These are phyloP conservation scores for Batillaria attramentaria DNA, from an alignment of 1,140 invertebrate species.

Conservation along the genomic window DNA sequence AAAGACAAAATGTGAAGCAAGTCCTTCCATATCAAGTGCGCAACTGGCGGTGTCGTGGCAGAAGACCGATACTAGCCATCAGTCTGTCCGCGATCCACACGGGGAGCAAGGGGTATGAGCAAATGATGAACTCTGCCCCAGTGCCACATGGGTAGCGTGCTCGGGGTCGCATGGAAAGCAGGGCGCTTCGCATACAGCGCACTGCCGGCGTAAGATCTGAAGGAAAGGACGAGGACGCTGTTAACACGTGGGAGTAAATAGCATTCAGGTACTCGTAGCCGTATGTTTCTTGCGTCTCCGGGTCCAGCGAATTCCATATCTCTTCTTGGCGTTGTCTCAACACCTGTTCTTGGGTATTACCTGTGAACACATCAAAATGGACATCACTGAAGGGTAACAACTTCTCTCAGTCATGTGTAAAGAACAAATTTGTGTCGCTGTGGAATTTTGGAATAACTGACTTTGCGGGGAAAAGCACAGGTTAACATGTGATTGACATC, in stretches of 20 bases:
- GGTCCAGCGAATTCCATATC: conserved; percentile 64
- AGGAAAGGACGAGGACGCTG: conserved; percentile 45
- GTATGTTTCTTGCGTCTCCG: conserved; percentile 54
- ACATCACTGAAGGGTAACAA: no score
- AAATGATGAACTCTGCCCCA: conserved; percentile 63
- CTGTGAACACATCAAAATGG: no score
- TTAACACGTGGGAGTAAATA: conserved; percentile 55
- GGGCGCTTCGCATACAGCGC: conserved; percentile 62
- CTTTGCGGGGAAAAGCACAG: no score
- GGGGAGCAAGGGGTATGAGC: conserved; percentile 61
- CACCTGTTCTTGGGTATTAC: conserved; percentile 53
- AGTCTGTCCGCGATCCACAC: conserved; percentile 66
- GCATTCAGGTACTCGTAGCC: conserved; percentile 61
- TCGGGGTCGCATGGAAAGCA: conserved; percentile 66
- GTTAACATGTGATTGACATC: no score
- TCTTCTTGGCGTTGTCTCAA: conserved; percentile 55
- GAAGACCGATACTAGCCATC: conserved; percentile 49
- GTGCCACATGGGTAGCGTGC: conserved; percentile 64
- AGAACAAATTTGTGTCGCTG: no score
- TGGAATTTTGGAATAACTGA: no score
- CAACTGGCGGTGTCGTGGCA: conserved; percentile 53
- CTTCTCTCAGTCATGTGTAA: no score
- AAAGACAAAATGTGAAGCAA: not conserved
- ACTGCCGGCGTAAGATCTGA: conserved; percentile 66
- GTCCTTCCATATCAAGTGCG: not conserved